phyloP scores from a whole-genome alignment of 2,888 invertebrate genomes.

The Autographa pulchrina region DNA sequence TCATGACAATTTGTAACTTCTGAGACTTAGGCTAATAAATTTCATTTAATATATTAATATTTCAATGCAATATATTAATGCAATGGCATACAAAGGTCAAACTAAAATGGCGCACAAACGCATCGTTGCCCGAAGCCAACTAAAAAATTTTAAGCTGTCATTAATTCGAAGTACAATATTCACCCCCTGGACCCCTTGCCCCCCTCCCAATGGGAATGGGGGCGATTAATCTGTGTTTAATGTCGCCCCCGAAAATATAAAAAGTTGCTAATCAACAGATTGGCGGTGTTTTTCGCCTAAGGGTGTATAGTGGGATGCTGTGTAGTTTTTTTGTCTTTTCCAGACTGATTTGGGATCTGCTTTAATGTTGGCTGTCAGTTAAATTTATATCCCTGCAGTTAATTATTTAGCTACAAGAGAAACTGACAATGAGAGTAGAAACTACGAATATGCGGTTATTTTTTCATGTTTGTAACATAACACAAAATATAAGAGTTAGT shows the following conservation, averaged over 20 bases:
- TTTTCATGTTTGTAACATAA: too few relatives aligned
- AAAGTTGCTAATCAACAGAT: slow-evolving; percentile 88
- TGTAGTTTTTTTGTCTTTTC: slow-evolving; percentile 38
- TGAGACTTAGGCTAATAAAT: too few relatives aligned
- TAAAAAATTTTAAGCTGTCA: slow-evolving; percentile 79
- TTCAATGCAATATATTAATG: too few relatives aligned
- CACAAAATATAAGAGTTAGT: too few relatives aligned
- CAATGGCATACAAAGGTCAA: slow-evolving; percentile 50
- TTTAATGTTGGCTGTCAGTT: neutral
- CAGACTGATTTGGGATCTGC: neutral
- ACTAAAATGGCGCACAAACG: slow-evolving; percentile 61
- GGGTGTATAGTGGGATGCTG: slow-evolving; percentile 51
- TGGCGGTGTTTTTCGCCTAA: slow-evolving; percentile 75
- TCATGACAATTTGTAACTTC: too few relatives aligned
- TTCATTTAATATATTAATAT: too few relatives aligned
- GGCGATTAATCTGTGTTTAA: slow-evolving; percentile 87
- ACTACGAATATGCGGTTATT: too few relatives aligned
- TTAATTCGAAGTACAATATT: slow-evolving; percentile 82
- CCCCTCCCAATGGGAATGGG: slow-evolving; percentile 77
- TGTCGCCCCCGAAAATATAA: slow-evolving; percentile 84
- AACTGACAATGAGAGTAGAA: neutral
- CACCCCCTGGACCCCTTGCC: slow-evolving; percentile 54
- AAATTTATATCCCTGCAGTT: neutral
- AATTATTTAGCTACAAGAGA: neutral
- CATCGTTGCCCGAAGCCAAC: slow-evolving; percentile 72